Conservation (phyloP, 2,113 vertebrate species). For the Lutjanus erythropterus region DNA sequence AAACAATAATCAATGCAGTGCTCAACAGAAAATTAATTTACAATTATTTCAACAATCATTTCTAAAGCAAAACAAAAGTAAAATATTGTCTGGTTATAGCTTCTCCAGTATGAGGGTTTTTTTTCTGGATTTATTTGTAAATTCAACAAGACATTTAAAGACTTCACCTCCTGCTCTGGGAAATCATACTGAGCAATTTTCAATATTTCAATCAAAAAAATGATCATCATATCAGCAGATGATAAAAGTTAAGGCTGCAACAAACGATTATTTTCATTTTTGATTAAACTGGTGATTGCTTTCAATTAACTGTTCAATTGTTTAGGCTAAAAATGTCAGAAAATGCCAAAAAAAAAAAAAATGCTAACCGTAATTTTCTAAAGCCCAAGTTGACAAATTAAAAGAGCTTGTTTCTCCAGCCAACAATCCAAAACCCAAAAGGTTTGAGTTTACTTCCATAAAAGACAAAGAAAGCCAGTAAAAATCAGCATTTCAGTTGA, state of each 20-base stretch:
- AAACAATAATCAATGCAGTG: neutral
- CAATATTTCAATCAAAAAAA: neutral
- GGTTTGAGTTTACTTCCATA: neutral
- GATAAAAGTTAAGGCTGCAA: neutral
- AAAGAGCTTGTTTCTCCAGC: neutral
- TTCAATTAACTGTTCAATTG: neutral
- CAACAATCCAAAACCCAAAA: neutral
- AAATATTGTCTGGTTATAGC: neutral
- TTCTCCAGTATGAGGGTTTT: neutral
- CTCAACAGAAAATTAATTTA: neutral
- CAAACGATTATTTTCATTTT: neutral
- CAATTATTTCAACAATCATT: neutral
- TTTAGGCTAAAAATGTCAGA: neutral
- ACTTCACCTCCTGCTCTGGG: neutral
- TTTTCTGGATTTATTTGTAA: neutral
- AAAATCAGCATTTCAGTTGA: neutral
- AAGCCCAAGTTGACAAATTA: neutral
- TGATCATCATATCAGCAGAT: neutral
- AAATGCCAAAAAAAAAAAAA: neutral
- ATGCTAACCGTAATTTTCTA: no score
- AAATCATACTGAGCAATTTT: neutral
- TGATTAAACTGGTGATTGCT: neutral
- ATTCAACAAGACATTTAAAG: neutral
- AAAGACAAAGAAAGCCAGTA: neutral
- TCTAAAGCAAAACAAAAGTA: neutral